phyloP scores from a whole-genome alignment of 2,888 invertebrate genomes.

The Melolontha melolontha region DNA sequence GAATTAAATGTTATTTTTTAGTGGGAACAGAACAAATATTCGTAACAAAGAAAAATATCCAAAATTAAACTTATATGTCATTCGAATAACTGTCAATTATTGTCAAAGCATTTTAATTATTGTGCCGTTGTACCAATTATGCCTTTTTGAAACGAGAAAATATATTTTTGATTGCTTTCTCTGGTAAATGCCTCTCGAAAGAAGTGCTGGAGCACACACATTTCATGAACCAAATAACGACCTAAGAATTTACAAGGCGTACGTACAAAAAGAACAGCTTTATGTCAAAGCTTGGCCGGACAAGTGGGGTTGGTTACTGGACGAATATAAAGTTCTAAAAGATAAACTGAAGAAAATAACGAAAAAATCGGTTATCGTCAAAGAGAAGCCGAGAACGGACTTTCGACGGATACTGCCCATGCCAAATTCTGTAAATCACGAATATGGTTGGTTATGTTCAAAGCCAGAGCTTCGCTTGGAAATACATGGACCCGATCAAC shows the following conservation, averaged over 20 bases:
- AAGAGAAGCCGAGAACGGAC: neutral
- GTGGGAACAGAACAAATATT: too few relatives aligned
- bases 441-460: slow-evolving; percentile 24
- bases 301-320: slow-evolving; percentile 21
- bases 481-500: slow-evolving; percentile 6
- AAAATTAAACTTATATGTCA: too few relatives aligned
- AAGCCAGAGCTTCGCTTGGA: slow-evolving; percentile 21
- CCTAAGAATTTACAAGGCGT: slow-evolving; percentile 5
- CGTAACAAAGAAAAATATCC: too few relatives aligned
- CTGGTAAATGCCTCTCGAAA: too few relatives aligned
- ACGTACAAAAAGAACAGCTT: neutral
- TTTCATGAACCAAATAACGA: slow-evolving; percentile 1
- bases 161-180: too few relatives aligned
- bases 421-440: slow-evolving; percentile 21
- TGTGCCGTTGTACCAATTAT: too few relatives aligned
- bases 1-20: too few relatives aligned
- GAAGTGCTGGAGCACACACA: too few relatives aligned
- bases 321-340: slow-evolving; percentile 13
- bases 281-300: slow-evolving; percentile 6
- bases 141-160: too few relatives aligned
- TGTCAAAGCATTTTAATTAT: too few relatives aligned
- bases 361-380: neutral
- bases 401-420: slow-evolving; percentile 2
- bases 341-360: neutral
- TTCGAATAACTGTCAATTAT: too few relatives aligned